phyloP scores from a whole-genome alignment of 2,113 vertebrate genomes.

The Anarhynchus alexandrinus region DNA sequence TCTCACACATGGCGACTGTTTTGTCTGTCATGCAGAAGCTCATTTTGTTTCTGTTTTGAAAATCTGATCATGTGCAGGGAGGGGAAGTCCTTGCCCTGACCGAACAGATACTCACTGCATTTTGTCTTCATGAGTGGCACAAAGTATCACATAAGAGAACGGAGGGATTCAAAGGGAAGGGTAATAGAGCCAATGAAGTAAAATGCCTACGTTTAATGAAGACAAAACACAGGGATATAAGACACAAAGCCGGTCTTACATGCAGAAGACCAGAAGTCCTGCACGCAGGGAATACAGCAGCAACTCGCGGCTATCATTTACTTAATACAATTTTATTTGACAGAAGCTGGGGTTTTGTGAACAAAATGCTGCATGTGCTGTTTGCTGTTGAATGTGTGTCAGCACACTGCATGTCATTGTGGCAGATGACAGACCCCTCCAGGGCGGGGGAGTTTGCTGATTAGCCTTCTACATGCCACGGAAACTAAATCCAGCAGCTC shows the following conservation, averaged over 20 bases:
- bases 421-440: neutral
- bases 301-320: neutral
- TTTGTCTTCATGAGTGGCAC: neutral
- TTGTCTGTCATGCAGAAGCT: neutral
- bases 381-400: neutral
- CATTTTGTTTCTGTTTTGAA: neutral
- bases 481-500: neutral
- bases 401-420: accelerated
- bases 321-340: neutral
- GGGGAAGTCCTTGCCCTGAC: neutral
- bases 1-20: neutral
- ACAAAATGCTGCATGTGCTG: neutral
- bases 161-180: neutral
- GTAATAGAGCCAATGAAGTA: neutral
- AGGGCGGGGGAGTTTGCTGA: neutral
- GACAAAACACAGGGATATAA: neutral
- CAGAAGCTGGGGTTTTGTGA: neutral
- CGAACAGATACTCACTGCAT: neutral
- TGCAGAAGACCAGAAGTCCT: neutral
- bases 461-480: neutral
- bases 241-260: neutral
- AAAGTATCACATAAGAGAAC: neutral
- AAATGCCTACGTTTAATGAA: neutral
- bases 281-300: neutral
- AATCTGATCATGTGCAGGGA: neutral